Evolutionary conservation across 37 sponge, comb jelly and placozoan species (phyloP).

Genomic region (Agelas oroides): DNA sequence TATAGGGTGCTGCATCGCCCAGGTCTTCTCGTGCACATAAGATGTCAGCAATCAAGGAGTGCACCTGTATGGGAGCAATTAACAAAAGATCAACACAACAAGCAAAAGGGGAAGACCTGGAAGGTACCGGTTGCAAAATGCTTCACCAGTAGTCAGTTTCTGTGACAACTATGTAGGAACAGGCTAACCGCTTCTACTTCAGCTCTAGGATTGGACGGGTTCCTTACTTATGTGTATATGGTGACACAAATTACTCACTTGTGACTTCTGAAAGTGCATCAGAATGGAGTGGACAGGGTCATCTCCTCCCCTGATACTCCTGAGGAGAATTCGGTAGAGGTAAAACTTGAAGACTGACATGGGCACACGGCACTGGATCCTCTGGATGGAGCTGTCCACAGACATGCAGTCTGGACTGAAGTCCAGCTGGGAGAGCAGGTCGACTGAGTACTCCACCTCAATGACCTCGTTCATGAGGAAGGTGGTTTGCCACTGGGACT

Average conservation of each 20-base stretch:
- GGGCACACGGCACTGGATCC: slow-evolving; percentile 22
- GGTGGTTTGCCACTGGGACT: slow-evolving; percentile 40
- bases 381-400: neutral
- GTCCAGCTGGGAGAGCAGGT: slow-evolving; percentile 5
- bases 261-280: slow-evolving; percentile 23
- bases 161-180: too few relatives aligned
- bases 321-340: slow-evolving; percentile 43
- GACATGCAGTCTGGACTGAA: neutral
- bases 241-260: neutral
- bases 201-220: too few relatives aligned
- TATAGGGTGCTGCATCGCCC: slow-evolving; percentile 33
- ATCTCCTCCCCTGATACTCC: neutral
- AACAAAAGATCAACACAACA: too few relatives aligned
- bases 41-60: slow-evolving; percentile 18
- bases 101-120: too few relatives aligned
- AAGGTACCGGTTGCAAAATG: too few relatives aligned
- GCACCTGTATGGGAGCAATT: neutral
- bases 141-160: too few relatives aligned
- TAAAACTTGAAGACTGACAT: slow-evolving; percentile 49
- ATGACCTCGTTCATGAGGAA: slow-evolving; percentile 32
- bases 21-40: neutral
- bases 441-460: slow-evolving; percentile 33
- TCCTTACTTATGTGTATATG: too few relatives aligned
- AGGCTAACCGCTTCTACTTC: too few relatives aligned
- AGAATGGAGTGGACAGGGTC: neutral